Base-by-base conservation (phyloP, 1,140 invertebrate genomes). In the Drosophila sp. region DNA sequence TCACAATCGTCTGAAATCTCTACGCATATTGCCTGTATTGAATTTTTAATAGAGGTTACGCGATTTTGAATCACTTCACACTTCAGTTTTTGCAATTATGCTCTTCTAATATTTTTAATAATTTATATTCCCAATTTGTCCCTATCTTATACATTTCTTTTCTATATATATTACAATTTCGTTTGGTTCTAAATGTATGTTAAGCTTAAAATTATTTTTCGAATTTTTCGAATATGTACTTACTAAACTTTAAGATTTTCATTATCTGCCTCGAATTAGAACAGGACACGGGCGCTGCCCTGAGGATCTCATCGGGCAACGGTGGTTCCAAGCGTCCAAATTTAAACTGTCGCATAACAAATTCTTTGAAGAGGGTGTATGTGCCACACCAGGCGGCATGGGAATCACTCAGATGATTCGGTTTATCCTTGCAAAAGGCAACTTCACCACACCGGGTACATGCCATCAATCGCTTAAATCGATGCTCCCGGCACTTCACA, bases 361-460 rank as follows among this genome's bases (percentile, higher is more conserved):
- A 81, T 51, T 92, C 93, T 43, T 93, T 92, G 58, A 94, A 94
- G 2, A 94, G 89, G 6, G 81, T 81, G 69, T 93, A 94, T 0
- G 93, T 92, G 16, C 91, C 92, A 76, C 94, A 94, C 93, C 94
- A 94, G 8, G 92, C 84, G 4, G 81, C 69, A 72, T 94, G 94
- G 0, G 73, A 59, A 50, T 79, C 66, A 11, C 90, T 90, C 0
- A 93, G 74, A 74, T 94, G 93, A 5, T 92, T 87, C 0, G 92
- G 91, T 14, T 93, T 77, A 0, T 92, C 92, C 4, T 70, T 78
- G 72, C 93, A 94, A 64, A 90, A 94, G 2, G 93, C 93, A 45
- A 94, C 94, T 78, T 95, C 93, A 1, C 92, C 93, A 80, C 95
- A 96, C 0, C 91, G 74, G 0, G 87, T 34, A 70, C 95, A 96